Evolutionary conservation across 2,113 vertebrate species (phyloP), one percentile per base, ranked within the genome.

Genomic region (Brevimyrus niger): DNA sequence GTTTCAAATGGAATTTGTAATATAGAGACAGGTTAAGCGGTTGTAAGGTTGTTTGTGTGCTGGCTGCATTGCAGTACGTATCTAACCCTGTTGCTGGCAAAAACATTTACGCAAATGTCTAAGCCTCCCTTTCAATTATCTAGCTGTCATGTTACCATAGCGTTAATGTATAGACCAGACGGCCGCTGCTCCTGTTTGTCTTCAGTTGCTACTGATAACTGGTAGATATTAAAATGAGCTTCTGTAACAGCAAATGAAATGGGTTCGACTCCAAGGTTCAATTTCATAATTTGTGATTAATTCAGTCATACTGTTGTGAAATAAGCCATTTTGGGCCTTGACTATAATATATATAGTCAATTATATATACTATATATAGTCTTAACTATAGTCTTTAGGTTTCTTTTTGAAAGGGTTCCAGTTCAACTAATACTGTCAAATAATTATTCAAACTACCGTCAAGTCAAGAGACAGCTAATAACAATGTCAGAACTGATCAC

Each of bases 1-100:
- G 92, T 94, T 92, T 89, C 46, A 92, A 87, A 69, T 69, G 61
- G 61, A 69, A 69, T 13, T 69, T 31, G 10, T 31, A 69, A 27
- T 31, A 69, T 69, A 31, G 61, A 69, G 61, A 11, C 61, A 69
- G n/a, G 61, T 31, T 69, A 69, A 65, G 61, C n/a, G 10, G 3
- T 69, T 31, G 61, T 11, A 69, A 69, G 61, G 31, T 27, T 42
- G 61, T 31, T 27, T 76, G 15, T 76, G 69, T 42, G 13, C 35
- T 19, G 35, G 4, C 4, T 80, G 35, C 35, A 19, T 80, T 84
- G 82, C 80, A 46, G 15, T n/a, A 42, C 42, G 10, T n/a, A 84
- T 47, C 82, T 47, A 84, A 46, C 38, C 82, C 82, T n/a, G 38
- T 84, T 84, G 23, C 44, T 23, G 38, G 42, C 9, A 21, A 23